phyloP scores from a whole-genome alignment of 2,888 invertebrate genomes.

The Drosophila tripunctata region DNA sequence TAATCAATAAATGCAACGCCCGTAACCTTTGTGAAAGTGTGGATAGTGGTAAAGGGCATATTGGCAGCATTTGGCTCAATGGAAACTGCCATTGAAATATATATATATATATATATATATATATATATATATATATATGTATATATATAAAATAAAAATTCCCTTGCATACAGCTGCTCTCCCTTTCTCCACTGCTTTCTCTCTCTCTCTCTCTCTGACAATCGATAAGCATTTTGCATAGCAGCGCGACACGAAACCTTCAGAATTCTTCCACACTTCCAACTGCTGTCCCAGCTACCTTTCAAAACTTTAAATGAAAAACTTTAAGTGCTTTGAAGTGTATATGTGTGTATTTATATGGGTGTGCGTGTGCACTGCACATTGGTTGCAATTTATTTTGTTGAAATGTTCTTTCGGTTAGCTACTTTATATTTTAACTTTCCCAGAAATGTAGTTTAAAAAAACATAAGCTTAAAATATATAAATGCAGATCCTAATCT shows the following conservation, averaged over 20 bases:
- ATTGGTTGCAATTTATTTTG: slow-evolving; percentile 33
- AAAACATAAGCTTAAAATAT: too few relatives aligned
- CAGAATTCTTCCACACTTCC: not conserved
- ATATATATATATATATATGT: too few relatives aligned
- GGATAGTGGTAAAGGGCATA: slow-evolving; percentile 31
- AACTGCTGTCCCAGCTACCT: slow-evolving; percentile 24
- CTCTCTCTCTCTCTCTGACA: not conserved
- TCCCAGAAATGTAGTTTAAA: too few relatives aligned
- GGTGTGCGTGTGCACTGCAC: slow-evolving; percentile 25
- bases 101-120: slow-evolving; percentile 30
- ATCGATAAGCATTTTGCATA: slow-evolving; percentile 13
- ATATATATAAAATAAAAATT: slow-evolving; percentile 57
- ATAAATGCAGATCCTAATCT: too few relatives aligned
- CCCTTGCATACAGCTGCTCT: slow-evolving; percentile 51
- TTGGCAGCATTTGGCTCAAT: slow-evolving; percentile 27
- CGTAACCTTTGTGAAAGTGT: slow-evolving; percentile 52
- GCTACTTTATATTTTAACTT: not conserved
- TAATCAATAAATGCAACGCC: slow-evolving; percentile 63
- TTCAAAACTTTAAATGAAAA: slow-evolving; percentile 75
- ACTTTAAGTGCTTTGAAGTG: slow-evolving; percentile 63
- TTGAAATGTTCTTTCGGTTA: too few relatives aligned
- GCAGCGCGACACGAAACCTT: not conserved
- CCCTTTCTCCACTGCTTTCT: not conserved
- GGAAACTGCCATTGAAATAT: slow-evolving; percentile 54
- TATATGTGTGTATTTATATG: slow-evolving; percentile 3